A percentile compares a stretch with the other conserved stretches of the same genome.
Evolutionary conservation across 2,113 vertebrate genomes (phyloP).

Genomic region (Chionis minor): DNA sequence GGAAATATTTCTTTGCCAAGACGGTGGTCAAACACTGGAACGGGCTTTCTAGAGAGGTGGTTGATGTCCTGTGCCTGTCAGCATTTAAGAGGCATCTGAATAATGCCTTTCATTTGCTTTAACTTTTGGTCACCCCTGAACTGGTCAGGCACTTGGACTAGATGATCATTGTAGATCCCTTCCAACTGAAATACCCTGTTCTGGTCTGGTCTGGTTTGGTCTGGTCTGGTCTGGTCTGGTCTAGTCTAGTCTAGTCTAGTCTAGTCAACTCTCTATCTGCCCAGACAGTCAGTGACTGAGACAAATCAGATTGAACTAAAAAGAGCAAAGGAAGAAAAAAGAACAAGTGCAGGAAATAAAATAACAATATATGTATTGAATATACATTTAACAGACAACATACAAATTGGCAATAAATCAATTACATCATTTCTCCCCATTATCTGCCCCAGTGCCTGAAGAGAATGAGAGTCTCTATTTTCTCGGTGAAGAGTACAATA

Average conservation of each 20-base stretch:
- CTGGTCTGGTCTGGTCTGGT: background rate
- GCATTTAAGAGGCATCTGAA: background rate
- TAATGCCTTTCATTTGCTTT: background rate
- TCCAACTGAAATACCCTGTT: background rate
- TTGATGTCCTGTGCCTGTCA: fast-evolving
- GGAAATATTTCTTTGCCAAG: background rate
- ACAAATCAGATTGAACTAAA: background rate
- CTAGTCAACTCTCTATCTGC: background rate
- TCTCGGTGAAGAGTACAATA: background rate
- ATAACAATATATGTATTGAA: background rate
- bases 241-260: background rate
- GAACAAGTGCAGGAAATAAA: background rate
- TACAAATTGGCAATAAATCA: background rate
- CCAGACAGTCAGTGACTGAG: background rate
- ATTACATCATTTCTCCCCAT: background rate
- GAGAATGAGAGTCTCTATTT: background rate
- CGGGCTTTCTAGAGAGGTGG: background rate
- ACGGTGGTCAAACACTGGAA: background rate
- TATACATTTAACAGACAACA: background rate
- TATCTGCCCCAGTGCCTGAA: background rate
- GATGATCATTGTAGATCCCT: background rate
- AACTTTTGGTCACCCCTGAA: background rate
- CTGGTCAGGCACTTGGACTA: background rate
- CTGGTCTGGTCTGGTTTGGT: no score
- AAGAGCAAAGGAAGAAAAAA: background rate